These are phyloP conservation scores for Sebastes schlegelii DNA, from an alignment of 2,113 vertebrate species.

Conservation along the genomic window DNA sequence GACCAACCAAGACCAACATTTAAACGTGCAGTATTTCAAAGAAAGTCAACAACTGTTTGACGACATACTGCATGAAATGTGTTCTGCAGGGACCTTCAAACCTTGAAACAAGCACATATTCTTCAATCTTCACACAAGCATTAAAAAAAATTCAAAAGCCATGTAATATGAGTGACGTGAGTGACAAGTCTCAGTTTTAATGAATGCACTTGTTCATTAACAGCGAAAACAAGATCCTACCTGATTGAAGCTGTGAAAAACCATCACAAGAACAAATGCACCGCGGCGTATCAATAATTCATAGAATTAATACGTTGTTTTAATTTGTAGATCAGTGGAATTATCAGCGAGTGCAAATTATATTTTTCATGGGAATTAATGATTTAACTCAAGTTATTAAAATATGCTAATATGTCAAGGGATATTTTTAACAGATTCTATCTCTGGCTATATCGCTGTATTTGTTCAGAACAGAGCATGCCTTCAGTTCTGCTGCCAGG, in stretches of 20 bases:
- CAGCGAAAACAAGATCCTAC: background rate
- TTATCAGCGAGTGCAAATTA: conserved; percentile 44
- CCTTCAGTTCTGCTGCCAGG: conserved; percentile 51
- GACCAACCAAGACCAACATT: background rate
- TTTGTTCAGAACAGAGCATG: conserved; percentile 44
- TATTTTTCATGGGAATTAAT: conserved; percentile 61
- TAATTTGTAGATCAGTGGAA: conserved; percentile 41
- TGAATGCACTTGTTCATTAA: background rate
- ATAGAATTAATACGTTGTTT: conserved; percentile 40
- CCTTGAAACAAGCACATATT: background rate
- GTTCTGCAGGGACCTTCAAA: background rate
- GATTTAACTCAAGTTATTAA: conserved; percentile 63
- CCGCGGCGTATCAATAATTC: conserved; percentile 40
- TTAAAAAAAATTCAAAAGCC: conserved; percentile 4
- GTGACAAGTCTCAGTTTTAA: background rate
- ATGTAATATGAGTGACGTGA: background rate
- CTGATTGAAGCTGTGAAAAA: conserved; percentile 16
- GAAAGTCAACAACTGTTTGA: background rate
- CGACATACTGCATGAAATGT: background rate
- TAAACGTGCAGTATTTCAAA: background rate
- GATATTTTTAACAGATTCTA: conserved; percentile 38
- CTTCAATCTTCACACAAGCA: background rate
- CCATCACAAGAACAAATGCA: background rate
- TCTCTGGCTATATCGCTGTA: conserved; percentile 1
- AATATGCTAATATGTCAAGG: conserved; percentile 60